Conservation (phyloP, 2,888 invertebrate species). For the Orgyia antiqua region DNA sequence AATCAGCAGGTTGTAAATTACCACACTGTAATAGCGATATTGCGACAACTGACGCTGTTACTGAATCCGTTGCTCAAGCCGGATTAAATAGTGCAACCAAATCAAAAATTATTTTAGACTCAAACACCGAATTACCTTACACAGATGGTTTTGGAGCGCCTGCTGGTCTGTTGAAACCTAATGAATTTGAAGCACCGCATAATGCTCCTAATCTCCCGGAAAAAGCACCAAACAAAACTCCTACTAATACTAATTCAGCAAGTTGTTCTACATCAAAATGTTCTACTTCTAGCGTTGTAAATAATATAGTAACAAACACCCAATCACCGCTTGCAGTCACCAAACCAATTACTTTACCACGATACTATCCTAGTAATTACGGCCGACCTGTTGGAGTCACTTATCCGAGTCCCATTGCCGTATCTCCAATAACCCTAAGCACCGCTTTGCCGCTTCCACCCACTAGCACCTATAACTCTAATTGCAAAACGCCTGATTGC, state of each 20-base stretch:
- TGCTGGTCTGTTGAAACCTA: slow-evolving; percentile 30
- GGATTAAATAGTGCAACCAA: slow-evolving; percentile 6
- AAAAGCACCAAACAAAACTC: not conserved
- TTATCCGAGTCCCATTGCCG: slow-evolving; percentile 6
- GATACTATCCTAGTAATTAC: slow-evolving; percentile 9
- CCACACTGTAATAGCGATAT: slow-evolving; percentile 9
- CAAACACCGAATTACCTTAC: slow-evolving; percentile 16
- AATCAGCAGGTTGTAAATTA: slow-evolving; percentile 8
- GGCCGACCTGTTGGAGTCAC: slow-evolving; percentile 11
- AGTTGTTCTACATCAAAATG: slow-evolving; percentile 15
- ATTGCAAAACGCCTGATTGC: slow-evolving; percentile 5
- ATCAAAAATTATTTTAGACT: slow-evolving; percentile 7
- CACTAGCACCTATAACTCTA: slow-evolving; percentile 3
- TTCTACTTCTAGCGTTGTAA: slow-evolving; percentile 4
- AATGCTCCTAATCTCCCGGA: slow-evolving; percentile 6
- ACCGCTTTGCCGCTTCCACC: slow-evolving; percentile 7
- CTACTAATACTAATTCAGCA: slow-evolving; percentile 5
- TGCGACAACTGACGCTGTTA: not conserved
- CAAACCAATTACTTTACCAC: slow-evolving; percentile 1
- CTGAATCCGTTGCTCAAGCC: not conserved
- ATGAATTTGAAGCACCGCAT: slow-evolving; percentile 7
- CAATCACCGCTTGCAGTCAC: not conserved
- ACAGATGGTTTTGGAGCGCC: slow-evolving; percentile 37
- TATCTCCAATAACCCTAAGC: slow-evolving; percentile 5
- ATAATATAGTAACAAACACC: slow-evolving; percentile 3